These are phyloP conservation scores for Pristionchus entomophagus DNA, from an alignment of 2,888 invertebrate genomes.

Conservation along the genomic window DNA sequence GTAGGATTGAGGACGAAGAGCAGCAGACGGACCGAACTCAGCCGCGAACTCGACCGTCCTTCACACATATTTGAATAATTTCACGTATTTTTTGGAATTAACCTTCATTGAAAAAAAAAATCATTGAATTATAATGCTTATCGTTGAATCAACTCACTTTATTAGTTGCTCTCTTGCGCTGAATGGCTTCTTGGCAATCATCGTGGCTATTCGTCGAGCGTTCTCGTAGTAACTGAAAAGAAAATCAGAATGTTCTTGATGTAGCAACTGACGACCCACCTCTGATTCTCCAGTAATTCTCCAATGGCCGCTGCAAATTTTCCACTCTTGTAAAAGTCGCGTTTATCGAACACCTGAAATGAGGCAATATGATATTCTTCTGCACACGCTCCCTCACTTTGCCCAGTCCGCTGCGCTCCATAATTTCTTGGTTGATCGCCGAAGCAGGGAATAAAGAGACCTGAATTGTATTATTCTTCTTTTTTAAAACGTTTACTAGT, in stretches of 20 bases:
- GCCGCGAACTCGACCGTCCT: too few species aligned
- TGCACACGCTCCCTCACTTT: not conserved
- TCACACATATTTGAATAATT: too few species aligned
- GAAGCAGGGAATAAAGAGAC: not conserved
- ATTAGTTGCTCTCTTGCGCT: not conserved
- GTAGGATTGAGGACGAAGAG: too few species aligned
- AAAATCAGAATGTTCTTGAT: not conserved
- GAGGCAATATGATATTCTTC: too few species aligned
- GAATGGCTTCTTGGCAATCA: not conserved
- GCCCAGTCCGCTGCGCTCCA: not conserved
- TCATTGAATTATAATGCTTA: not conserved
- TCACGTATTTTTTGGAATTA: too few species aligned
- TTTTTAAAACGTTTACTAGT: too few species aligned
- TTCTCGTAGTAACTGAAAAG: not conserved
- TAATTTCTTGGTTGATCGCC: not conserved
- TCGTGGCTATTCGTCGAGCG: not conserved
- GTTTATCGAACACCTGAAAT: not conserved
- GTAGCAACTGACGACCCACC: not conserved
- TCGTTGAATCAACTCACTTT: not conserved
- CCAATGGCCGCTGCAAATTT: not conserved
- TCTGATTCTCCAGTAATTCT: not conserved
- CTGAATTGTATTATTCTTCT: too few species aligned
- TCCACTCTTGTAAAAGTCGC: not conserved
- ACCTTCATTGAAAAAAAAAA: too few species aligned
- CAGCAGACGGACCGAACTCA: too few species aligned